These are phyloP conservation scores for Pollenia amentaria DNA, from an alignment of 2,888 invertebrate species.

Conservation along the genomic window DNA sequence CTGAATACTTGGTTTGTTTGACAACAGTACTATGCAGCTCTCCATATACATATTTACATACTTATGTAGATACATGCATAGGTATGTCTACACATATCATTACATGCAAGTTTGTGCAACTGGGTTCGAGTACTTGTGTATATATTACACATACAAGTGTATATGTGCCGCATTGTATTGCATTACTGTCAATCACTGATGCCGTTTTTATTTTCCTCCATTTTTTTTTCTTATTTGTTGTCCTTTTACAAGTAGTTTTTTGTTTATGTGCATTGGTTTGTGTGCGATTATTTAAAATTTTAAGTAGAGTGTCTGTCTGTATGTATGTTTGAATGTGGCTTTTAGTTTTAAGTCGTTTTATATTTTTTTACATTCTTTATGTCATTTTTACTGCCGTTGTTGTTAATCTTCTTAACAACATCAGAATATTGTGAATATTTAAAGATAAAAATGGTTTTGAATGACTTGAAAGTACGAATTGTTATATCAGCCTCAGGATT, in stretches of 20 bases:
- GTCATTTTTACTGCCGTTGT: slow-evolving; percentile 22
- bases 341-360: slow-evolving; percentile 47
- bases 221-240: slow-evolving; percentile 14
- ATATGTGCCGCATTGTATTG: slow-evolving; percentile 61
- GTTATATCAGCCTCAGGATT: no score
- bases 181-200: slow-evolving; percentile 54
- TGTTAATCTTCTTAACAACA: slow-evolving; percentile 29
- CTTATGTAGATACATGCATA: not conserved
- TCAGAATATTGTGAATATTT: slow-evolving; percentile 34
- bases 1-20: slow-evolving; percentile 9
- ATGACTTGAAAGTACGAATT: no score
- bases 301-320: not conserved
- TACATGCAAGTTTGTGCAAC: not conserved
- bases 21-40: not conserved
- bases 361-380: slow-evolving; percentile 12
- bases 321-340: slow-evolving; percentile 31
- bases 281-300: not conserved
- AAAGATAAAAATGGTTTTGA: slow-evolving; percentile 8
- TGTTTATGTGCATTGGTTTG: not conserved
- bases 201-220: slow-evolving; percentile 10
- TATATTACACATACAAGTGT: slow-evolving; percentile 17
- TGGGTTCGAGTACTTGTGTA: slow-evolving; percentile 28
- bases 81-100: not conserved
- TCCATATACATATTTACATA: not conserved
- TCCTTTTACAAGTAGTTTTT: not conserved